Evolutionary conservation across 2,797 vertebrate species (phyloP), one percentile per base, ranked within the genome.

Genomic region (Sternotherus odoratus): DNA sequence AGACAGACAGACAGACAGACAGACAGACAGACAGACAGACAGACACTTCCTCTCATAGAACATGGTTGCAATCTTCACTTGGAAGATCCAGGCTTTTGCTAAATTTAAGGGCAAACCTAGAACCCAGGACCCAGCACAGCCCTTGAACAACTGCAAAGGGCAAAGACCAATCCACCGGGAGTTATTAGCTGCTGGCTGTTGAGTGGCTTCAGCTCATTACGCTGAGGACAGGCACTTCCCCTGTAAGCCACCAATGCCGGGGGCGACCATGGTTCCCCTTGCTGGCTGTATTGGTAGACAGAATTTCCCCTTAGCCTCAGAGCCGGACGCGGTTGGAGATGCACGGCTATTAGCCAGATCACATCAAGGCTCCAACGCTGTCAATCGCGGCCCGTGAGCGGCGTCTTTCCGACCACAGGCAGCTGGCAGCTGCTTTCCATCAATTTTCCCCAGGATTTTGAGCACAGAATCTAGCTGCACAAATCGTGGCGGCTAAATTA

Each of bases 381-480:
- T 66, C 63, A 66, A 36, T 36, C n/a, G 8, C 43, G 19, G 8
- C 8, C n/a, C 63, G 8, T 21, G 21, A 66, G 63, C 17, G 21
- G 63, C 66, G 10, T 66, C 63, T 39, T 23, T 39, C 66, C 9
- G 2, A 39, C n/a, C 63, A 12, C 4, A 33, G 13, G 33, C 15
- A 2, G 2, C 23, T 36, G 0, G 0, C 0, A 16, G 16, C 15
- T 83, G 15, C 7, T 89, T 77, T 72, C 51, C 60, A 8, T 66
- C 54, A 17, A 4, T 60, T 60, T 5, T 4, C 75, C 43, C 63
- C 50, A 56, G 60, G 2, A 39, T 10, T 36, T 23, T 12, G 66
- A 69, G 21, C 19, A 23, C 33, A 0, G 30, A 16, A 10, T 39
- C 66, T 69, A 36, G 66, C 21, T 39, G 66, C 19, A 23, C 66